Conservation (phyloP, 2,113 vertebrate genomes). For the Ailurus styani region DNA sequence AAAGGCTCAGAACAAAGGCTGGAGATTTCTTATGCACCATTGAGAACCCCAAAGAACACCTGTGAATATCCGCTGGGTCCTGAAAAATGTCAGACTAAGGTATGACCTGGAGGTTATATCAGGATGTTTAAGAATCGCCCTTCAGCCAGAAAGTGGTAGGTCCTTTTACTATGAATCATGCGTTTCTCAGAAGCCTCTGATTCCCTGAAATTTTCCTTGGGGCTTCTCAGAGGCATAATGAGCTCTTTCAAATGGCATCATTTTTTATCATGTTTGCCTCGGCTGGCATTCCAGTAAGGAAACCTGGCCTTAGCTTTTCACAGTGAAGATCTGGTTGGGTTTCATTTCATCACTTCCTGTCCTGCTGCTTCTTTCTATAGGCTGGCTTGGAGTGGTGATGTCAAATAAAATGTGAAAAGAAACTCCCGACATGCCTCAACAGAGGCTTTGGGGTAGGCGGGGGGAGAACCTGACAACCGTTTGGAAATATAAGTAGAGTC, state of each 20-base stretch:
- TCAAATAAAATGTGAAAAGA: not conserved
- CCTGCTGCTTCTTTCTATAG: not conserved
- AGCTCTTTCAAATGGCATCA: not conserved
- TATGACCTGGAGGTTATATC: not conserved
- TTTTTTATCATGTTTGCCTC: not conserved
- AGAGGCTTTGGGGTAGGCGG: not conserved
- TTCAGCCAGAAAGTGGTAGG: not conserved
- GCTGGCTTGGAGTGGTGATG: not conserved
- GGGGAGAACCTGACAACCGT: not conserved
- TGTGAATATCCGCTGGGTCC: not conserved
- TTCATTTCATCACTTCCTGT: not conserved
- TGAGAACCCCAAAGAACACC: not conserved
- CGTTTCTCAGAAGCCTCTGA: not conserved
- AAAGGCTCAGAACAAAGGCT: not conserved
- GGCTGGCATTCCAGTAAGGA: not conserved
- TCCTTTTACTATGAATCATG: not conserved
- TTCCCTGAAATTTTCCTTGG: not conserved
- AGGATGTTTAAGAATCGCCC: not conserved
- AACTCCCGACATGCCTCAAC: not conserved
- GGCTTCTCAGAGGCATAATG: not conserved
- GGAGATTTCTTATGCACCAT: not conserved
- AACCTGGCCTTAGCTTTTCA: not conserved
- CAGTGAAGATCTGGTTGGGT: not conserved
- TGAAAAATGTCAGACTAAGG: not conserved
- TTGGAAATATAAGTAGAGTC: not conserved